These are phyloP conservation scores for Megalopta genalis DNA, from an alignment of 1,140 invertebrate genomes.

Conservation along the genomic window DNA sequence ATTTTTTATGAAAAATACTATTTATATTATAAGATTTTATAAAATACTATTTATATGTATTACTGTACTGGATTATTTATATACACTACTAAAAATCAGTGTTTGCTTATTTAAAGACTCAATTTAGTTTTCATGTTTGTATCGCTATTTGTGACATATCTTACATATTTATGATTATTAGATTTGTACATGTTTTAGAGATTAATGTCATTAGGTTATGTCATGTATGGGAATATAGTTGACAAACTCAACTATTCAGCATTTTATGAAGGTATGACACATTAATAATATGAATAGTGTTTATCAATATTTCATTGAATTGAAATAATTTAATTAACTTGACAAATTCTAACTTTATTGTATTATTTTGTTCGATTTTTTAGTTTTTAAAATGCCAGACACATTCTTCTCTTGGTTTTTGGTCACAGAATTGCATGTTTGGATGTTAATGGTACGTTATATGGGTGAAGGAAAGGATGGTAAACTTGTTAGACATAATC, in stretches of 20 bases:
- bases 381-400: conserved; percentile 86
- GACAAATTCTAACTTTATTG: neutral
- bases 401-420: conserved; percentile 92
- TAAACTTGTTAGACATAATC: conserved; percentile 84
- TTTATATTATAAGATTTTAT: too few relatives aligned
- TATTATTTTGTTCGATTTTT: conserved; percentile 69
- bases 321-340: neutral
- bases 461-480: conserved; percentile 89
- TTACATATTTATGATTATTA: neutral
- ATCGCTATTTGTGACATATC: neutral
- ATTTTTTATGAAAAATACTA: too few relatives aligned
- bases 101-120: too few relatives aligned
- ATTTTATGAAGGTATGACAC: conserved; percentile 54
- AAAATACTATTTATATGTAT: too few relatives aligned
- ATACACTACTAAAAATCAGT: too few relatives aligned
- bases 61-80: too few relatives aligned
- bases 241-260: conserved; percentile 34
- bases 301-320: neutral
- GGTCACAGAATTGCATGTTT: conserved; percentile 91
- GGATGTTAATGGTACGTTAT: conserved; percentile 88
- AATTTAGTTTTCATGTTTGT: neutral
- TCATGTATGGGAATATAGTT: conserved; percentile 20
- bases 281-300: neutral
- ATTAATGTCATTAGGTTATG: conserved; percentile 19
- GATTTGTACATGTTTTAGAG: conserved; percentile 30